Base-by-base conservation (phyloP, 2,888 invertebrate genomes). In the Drosophila anomelani region DNA sequence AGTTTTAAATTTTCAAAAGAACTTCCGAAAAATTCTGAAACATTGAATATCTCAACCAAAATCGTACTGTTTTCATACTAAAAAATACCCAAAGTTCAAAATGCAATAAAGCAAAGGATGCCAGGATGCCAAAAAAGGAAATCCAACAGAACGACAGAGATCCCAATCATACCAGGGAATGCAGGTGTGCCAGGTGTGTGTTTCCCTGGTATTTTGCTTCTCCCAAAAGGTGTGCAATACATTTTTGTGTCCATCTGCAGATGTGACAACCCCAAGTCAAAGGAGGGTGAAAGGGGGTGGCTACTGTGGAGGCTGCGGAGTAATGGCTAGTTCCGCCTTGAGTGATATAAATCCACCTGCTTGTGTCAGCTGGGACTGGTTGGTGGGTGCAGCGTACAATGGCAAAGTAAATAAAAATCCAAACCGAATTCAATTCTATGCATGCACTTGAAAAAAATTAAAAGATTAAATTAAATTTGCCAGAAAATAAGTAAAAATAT, bases 361-460 rank as follows among this genome's bases (percentile, higher is more conserved):
- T 57, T 58, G 72, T 68, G 83, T 70, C 80, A 85, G 71, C 29
- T 61, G 49, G 34, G 34, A 32, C 15, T n/a, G 13, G 13, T 26
- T 23, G 10, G 36, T 23, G n/a, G 32, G 23, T 51, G 36, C 66
- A 49, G 32, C 55, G 56, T 41, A 56, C 51, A 62, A 49, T 44
- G 69, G 56, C 76, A 83, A 85, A 68, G 83, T 85, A 82, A 83
- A 88, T 88, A 88, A 76, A 73, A 83, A 82, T 70, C 54, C 75
- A 72, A 84, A 59, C 73, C 53, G 72, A 85, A 88, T 88, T 83
- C 69, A 78, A 76, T 85, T 74, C 83, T 66, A 39, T 47, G 39
- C 26, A 53, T 34, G 12, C 69, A 64, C 63, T 63, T 5, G 13
- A 13, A 9, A 46, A 39, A 36, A 38, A 29, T 29, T 29, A 8